These are phyloP conservation scores for Scaptomyza pallida DNA, from an alignment of 1,140 invertebrate genomes.

Conservation along the genomic window DNA sequence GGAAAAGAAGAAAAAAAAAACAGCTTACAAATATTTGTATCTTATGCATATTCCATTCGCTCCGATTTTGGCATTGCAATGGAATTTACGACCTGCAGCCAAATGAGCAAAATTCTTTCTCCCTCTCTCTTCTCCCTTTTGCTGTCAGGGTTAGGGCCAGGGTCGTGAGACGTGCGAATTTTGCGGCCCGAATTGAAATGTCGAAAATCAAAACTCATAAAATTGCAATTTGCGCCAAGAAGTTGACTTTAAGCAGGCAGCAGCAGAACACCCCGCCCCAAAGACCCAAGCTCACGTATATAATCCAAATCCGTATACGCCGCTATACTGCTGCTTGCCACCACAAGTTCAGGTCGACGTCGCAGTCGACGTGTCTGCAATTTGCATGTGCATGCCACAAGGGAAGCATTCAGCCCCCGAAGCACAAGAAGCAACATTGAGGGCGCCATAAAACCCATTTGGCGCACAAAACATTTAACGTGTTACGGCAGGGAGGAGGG, in stretches of 20 bases:
- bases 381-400: conserved; percentile 71
- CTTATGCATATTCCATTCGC: conserved; percentile 33
- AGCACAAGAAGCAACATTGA: background rate
- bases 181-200: conserved; percentile 48
- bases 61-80: conserved; percentile 58
- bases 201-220: conserved; percentile 81
- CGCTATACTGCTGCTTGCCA: background rate
- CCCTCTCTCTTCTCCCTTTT: background rate
- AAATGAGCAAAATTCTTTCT: conserved; percentile 54
- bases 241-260: conserved; percentile 54
- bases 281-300: background rate
- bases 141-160: background rate
- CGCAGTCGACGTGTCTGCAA: conserved; percentile 69
- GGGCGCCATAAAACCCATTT: conserved; percentile 74
- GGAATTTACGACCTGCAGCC: conserved; percentile 41
- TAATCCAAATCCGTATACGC: conserved; percentile 5
- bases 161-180: conserved; percentile 8
- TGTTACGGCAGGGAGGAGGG: conserved; percentile 24
- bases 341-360: background rate
- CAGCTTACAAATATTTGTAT: background rate
- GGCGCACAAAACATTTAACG: conserved; percentile 73
- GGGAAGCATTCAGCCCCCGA: conserved; percentile 7
- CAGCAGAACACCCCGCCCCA: background rate
- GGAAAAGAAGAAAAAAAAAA: too few relatives aligned
- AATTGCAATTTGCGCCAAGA: conserved; percentile 76